Percentiles rank a stretch among this genome's conserved stretches.
Evolutionary conservation across 2,888 invertebrate species (phyloP).

Genomic region (Lacanobia oleracea): DNA sequence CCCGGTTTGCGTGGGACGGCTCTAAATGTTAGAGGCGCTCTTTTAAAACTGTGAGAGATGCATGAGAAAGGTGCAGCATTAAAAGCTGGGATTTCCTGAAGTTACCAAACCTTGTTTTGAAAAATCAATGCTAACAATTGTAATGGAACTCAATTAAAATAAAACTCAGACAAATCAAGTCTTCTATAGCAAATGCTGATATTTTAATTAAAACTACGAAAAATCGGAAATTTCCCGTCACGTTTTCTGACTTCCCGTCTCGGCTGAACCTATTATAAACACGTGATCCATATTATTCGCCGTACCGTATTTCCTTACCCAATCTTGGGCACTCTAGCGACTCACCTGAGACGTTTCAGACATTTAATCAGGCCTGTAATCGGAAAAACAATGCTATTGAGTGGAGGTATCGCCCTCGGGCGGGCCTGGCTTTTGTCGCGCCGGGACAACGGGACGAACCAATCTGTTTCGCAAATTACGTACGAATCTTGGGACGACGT

Average conservation of each 20-base stretch:
- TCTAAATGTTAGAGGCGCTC: conserved; percentile 7
- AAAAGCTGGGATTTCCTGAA: neutral
- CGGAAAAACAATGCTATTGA: conserved; percentile 86
- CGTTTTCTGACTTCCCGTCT: conserved; percentile 17
- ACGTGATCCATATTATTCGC: conserved; percentile 39
- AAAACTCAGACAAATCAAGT: neutral
- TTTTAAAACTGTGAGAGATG: neutral
- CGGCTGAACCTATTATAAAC: conserved; percentile 19
- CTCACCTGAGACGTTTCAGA: conserved; percentile 73
- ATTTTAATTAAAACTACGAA: conserved; percentile 8
- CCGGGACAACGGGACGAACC: conserved; percentile 59
- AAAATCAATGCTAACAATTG: neutral
- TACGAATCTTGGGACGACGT: conserved; percentile 63
- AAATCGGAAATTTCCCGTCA: neutral
- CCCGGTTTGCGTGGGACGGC: conserved; percentile 31
- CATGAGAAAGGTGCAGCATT: neutral
- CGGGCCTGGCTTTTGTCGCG: conserved; percentile 64
- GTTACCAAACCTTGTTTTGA: neutral
- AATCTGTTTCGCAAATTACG: conserved; percentile 69
- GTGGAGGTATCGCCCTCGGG: conserved; percentile 70
- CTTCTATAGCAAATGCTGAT: neutral
- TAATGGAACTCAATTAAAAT: neutral
- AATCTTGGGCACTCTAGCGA: conserved; percentile 49
- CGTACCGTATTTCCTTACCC: conserved; percentile 42
- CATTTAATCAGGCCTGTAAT: conserved; percentile 87